Percentiles rank a stretch among this genome's conserved stretches.
Conservation (phyloP, 2,113 vertebrate species). For the Agapornis roseicollis region DNA sequence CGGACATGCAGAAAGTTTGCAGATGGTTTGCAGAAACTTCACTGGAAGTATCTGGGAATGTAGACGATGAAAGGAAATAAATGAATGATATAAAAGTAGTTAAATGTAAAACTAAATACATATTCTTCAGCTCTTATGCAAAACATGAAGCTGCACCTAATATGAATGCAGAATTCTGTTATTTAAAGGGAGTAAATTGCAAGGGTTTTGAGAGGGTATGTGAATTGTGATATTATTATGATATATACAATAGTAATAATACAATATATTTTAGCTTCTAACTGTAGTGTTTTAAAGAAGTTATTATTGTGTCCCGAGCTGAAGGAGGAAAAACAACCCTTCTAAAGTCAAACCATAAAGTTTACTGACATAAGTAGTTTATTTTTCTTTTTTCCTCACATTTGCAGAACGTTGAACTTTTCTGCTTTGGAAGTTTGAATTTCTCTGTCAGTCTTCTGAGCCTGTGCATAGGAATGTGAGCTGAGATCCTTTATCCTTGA, state of each 20-base stretch:
- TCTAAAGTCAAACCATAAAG: neutral
- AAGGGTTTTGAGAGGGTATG: neutral
- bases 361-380: neutral
- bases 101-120: neutral
- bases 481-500: neutral
- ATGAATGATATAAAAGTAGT: neutral
- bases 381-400: neutral
- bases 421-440: neutral
- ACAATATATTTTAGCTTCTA: neutral
- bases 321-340: neutral
- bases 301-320: neutral
- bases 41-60: neutral
- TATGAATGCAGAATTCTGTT: neutral
- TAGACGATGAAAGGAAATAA: neutral
- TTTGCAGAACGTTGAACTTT: neutral
- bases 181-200: neutral
- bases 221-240: neutral
- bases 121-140: neutral
- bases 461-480: neutral
- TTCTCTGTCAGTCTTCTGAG: neutral
- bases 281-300: neutral
- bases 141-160: neutral
- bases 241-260: neutral
- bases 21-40: conserved; percentile 21
- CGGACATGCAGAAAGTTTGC: neutral